phyloP scores from a whole-genome alignment of 2,113 vertebrate genomes.

The Sminthopsis crassicaudata region DNA sequence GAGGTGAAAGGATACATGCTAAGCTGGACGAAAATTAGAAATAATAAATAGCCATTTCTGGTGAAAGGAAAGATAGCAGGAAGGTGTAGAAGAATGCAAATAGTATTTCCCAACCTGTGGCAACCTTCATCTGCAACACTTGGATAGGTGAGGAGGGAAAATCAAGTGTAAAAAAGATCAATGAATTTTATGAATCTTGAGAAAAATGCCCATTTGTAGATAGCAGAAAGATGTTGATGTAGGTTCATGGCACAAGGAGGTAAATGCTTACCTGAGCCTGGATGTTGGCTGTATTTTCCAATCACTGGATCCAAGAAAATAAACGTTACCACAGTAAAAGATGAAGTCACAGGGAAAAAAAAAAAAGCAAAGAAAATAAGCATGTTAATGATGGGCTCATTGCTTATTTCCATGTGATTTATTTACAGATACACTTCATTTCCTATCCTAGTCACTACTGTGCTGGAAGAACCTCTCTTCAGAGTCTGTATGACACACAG shows the following conservation, averaged over 20 bases:
- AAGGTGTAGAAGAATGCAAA: constrained; percentile 54
- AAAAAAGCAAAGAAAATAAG: constrained; percentile 43
- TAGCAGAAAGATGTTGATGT: background rate
- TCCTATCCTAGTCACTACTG: background rate
- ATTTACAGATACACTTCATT: background rate
- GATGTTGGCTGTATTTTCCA: constrained; percentile 96
- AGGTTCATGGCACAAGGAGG: accelerated
- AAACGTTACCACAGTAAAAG: background rate
- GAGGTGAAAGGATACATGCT: constrained; percentile 28
- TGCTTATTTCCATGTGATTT: accelerated
- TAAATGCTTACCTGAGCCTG: constrained; percentile 91
- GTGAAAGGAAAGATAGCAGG: constrained; percentile 25
- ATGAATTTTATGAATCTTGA: constrained; percentile 46
- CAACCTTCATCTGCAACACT: constrained; percentile 80
- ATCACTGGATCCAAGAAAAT: constrained; percentile 88
- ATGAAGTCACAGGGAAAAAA: constrained; percentile 5
- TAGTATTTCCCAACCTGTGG: constrained; percentile 80
- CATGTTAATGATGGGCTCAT: constrained; percentile 5
- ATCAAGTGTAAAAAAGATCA: constrained; percentile 54
- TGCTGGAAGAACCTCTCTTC: background rate
- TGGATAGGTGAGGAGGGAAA: constrained; percentile 30
- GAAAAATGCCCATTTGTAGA: accelerated
- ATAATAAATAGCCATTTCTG: background rate
- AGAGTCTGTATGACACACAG: background rate
- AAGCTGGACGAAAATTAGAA: constrained; percentile 2